A percentile compares a stretch with the other conserved stretches of the same genome.
These are phyloP conservation scores for Acipenser oxyrinchus DNA, from an alignment of 2,797 vertebrate genomes.

Conservation along the genomic window DNA sequence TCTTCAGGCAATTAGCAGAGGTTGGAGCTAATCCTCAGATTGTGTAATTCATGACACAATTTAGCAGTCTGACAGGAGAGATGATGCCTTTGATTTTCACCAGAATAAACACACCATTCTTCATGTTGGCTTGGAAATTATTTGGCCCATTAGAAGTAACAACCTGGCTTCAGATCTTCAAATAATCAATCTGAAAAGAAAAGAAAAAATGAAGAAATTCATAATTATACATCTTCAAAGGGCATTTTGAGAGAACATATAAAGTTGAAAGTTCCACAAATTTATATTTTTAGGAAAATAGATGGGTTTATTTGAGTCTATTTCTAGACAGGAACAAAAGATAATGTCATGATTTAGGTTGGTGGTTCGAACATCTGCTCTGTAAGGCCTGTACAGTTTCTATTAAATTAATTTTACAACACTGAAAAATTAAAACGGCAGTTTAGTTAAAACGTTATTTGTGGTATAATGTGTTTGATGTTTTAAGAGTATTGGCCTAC, in stretches of 20 bases:
- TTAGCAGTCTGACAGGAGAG: slow-evolving; percentile 44
- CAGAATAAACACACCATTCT: slow-evolving; percentile 43
- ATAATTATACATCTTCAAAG: neutral
- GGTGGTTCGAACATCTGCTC: too few species aligned
- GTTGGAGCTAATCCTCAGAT: slow-evolving; percentile 24
- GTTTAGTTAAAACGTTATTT: too few species aligned
- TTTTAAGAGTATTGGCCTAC: too few species aligned
- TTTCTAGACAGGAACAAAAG: too few species aligned
- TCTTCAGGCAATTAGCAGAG: slow-evolving; percentile 14
- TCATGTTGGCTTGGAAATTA: slow-evolving; percentile 35
- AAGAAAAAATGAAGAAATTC: slow-evolving; percentile 1
- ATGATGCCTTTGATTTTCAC: slow-evolving; percentile 45
- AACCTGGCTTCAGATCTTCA: slow-evolving; percentile 24
- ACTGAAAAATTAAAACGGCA: too few species aligned
- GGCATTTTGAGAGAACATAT: neutral
- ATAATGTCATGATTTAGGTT: too few species aligned
- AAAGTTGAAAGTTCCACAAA: too few species aligned
- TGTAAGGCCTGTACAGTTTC: too few species aligned
- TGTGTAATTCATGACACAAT: slow-evolving; percentile 39
- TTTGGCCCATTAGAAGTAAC: slow-evolving; percentile 39
- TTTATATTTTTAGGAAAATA: too few species aligned
- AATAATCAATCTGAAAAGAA: slow-evolving; percentile 35
- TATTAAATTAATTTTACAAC: too few species aligned
- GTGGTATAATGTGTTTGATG: too few species aligned
- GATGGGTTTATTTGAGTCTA: too few species aligned